Conservation (phyloP, 2,888 invertebrate genomes). For the Rhamnusium bicolor region DNA sequence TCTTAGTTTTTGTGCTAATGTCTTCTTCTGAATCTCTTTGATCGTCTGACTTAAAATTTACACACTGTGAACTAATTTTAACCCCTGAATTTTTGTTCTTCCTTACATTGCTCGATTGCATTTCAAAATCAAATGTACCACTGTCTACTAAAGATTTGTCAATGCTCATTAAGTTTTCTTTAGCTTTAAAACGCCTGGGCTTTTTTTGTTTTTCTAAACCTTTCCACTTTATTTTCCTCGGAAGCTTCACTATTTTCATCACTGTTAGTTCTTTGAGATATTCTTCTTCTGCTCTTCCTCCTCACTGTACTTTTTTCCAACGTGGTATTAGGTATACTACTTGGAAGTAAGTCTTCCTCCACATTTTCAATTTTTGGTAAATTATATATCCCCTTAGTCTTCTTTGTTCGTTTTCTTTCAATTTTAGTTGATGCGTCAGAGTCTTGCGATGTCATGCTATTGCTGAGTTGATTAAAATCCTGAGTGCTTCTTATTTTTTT, state of each 20-base stretch:
- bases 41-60: not conserved
- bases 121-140: not conserved
- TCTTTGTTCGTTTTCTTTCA: conserved; percentile 21
- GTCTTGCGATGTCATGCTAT: conserved; percentile 5
- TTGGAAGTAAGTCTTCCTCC: not conserved
- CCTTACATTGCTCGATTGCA: not conserved
- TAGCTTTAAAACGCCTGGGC: not conserved
- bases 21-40: conserved; percentile 1
- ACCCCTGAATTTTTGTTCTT: not conserved
- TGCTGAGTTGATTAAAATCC: conserved; percentile 29
- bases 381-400: conserved; percentile 5
- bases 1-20: not conserved
- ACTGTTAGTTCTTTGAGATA: not conserved
- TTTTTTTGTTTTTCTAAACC: not conserved
- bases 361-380: conserved; percentile 18
- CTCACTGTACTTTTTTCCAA: not conserved
- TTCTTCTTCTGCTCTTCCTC: not conserved
- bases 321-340: not conserved
- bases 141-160: not conserved
- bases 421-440: conserved; percentile 1
- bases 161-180: not conserved
- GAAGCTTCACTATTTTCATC: not conserved
- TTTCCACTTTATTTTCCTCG: too few relatives aligned
- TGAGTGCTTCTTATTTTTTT: conserved; percentile 35
- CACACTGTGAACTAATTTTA: not conserved